Percentiles rank a stretch among this genome's conserved stretches.
These are phyloP conservation scores for Microchirus variegatus DNA, from an alignment of 2,797 vertebrate genomes.

Conservation along the genomic window DNA sequence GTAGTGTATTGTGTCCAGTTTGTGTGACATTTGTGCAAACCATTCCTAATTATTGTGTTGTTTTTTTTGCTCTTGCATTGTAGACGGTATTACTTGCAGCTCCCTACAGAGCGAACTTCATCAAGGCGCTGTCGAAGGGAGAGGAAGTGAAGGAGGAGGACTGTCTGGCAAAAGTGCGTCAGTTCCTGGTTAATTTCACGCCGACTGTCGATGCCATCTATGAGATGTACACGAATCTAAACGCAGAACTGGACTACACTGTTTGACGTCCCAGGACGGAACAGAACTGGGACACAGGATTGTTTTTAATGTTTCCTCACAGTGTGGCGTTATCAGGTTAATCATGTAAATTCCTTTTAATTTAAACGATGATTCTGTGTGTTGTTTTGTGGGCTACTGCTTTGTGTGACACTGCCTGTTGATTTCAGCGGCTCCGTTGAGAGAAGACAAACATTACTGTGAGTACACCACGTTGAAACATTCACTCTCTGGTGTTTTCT, in stretches of 20 bases:
- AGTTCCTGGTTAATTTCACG: conserved; percentile 88
- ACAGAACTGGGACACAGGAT: not conserved
- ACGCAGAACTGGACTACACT: conserved; percentile 92
- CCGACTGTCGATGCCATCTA: conserved; percentile 92
- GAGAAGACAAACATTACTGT: not conserved
- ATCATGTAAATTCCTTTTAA: too few relatives aligned
- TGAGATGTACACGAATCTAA: conserved; percentile 89
- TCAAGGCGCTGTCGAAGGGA: conserved; percentile 93
- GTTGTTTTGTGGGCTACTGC: conserved; percentile 7
- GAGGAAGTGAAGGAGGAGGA: conserved; percentile 90
- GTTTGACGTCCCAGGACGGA: conserved; percentile 75
- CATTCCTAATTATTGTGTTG: not conserved
- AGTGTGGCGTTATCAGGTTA: too few relatives aligned
- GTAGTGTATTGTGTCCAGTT: too few relatives aligned
- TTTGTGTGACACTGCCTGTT: conserved; percentile 11
- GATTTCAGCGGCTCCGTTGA: not conserved
- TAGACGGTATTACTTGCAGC: conserved; percentile 89
- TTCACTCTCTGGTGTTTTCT: not conserved
- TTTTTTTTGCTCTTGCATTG: not conserved
- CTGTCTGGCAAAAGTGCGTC: conserved; percentile 87
- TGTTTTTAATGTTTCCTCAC: too few relatives aligned
- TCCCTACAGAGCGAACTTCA: conserved; percentile 91
- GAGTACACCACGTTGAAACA: not conserved
- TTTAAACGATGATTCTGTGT: too few relatives aligned
- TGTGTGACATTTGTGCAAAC: not conserved